phyloP scores from a whole-genome alignment of 2,888 invertebrate genomes.

The Andrena bicolor region DNA sequence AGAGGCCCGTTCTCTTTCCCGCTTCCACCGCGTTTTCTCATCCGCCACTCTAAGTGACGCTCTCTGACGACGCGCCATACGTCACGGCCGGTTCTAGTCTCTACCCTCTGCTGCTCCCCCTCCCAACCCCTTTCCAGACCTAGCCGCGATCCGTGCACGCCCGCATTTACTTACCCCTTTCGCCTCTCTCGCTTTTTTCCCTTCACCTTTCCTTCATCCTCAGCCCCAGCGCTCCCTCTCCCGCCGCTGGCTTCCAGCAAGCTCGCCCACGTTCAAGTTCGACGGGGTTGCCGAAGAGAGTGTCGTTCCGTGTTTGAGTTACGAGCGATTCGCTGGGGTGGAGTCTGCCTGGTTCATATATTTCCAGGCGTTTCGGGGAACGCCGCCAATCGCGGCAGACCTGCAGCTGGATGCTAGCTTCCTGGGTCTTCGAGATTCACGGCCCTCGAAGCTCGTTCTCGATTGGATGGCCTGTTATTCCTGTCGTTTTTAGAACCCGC shows the following conservation, averaged over 20 bases:
- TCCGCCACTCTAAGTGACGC: conserved; percentile 77
- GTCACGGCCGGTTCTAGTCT: conserved; percentile 71
- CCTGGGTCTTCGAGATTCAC: neutral
- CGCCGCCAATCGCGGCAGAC: neutral
- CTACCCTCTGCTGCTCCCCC: neutral
- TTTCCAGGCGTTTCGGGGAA: conserved; percentile 36
- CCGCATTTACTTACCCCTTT: conserved; percentile 48
- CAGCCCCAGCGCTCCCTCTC: conserved; percentile 24
- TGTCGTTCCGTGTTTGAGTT: conserved; percentile 61
- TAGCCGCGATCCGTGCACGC: conserved; percentile 26
- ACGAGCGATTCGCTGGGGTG: conserved; percentile 49
- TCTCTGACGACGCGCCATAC: conserved; percentile 80
- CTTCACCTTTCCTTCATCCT: conserved; percentile 15
- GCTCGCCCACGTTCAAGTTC: conserved; percentile 19
- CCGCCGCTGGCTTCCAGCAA: conserved; percentile 6
- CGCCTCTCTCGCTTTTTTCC: conserved; percentile 10
- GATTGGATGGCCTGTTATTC: neutral
- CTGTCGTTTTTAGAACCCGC: neutral
- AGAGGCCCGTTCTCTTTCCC: conserved; percentile 67
- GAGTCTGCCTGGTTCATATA: conserved; percentile 56
- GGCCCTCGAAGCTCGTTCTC: neutral
- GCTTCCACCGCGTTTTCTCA: conserved; percentile 73
- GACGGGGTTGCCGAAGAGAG: conserved; percentile 39
- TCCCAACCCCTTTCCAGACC: conserved; percentile 11
- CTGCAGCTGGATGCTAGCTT: neutral